These are phyloP conservation scores for Metopolophium dirhodum DNA, from an alignment of 1,140 invertebrate species.

Conservation along the genomic window DNA sequence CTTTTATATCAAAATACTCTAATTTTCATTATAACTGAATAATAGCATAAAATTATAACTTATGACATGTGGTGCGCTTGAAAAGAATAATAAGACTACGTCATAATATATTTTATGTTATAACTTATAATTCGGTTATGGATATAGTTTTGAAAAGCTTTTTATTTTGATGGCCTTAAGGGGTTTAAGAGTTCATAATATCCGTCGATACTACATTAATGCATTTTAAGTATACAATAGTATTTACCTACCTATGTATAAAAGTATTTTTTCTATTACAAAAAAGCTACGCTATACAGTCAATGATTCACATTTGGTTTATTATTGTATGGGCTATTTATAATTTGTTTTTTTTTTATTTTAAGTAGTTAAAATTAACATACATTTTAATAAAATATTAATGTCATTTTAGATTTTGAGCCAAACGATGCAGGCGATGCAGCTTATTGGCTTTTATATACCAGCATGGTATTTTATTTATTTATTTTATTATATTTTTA, in stretches of 20 bases:
- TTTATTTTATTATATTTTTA: neutral
- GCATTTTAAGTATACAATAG: no score
- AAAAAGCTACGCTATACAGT: neutral
- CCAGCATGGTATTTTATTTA: neutral
- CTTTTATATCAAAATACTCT: neutral
- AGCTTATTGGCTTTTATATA: neutral
- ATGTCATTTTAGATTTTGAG: no score
- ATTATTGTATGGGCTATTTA: neutral
- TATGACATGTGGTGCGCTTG: no score
- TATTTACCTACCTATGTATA: no score
- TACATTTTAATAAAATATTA: neutral
- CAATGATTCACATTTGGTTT: neutral
- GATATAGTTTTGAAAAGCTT: no score
- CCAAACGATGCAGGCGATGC: neutral
- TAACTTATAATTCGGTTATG: no score
- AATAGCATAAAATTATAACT: no score
- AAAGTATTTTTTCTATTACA: neutral
- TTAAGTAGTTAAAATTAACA: neutral
- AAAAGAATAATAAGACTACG: no score
- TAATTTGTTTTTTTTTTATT: neutral
- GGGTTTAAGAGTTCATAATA: no score
- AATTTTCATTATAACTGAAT: neutral
- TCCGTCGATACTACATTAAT: no score
- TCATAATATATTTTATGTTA: no score
- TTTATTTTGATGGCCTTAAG: no score